phyloP scores from a whole-genome alignment of 1,140 invertebrate genomes.

The Calephelis nemesis region DNA sequence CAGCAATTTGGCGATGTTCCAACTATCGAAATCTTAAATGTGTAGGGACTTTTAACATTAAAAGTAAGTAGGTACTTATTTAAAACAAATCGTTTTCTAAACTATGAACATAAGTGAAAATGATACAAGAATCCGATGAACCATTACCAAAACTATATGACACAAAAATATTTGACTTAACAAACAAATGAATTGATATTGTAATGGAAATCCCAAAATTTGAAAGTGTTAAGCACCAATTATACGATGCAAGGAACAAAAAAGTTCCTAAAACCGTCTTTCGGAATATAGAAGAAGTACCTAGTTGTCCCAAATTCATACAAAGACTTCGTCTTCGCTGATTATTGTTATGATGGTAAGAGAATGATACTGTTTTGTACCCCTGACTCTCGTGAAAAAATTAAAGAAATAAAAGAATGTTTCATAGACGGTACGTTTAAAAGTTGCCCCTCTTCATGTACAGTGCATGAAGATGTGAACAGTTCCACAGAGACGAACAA shows the following conservation, averaged over 20 bases:
- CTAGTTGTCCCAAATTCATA: neutral
- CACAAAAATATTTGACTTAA: too few relatives aligned
- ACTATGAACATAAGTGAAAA: too few relatives aligned
- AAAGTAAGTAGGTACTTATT: too few relatives aligned
- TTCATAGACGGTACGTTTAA: neutral
- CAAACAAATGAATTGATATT: neutral
- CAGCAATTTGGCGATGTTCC: too few relatives aligned
- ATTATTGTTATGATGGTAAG: neutral
- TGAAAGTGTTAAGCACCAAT: neutral
- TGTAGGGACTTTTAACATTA: too few relatives aligned
- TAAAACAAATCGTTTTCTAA: too few relatives aligned
- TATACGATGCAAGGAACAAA: neutral
- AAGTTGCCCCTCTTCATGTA: neutral
- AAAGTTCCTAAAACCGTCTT: neutral
- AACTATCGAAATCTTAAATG: too few relatives aligned
- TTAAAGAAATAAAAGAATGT: neutral
- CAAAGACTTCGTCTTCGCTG: neutral
- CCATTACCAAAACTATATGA: too few relatives aligned
- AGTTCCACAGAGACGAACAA: neutral
- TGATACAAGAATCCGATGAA: too few relatives aligned
- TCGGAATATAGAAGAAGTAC: neutral
- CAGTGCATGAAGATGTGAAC: neutral
- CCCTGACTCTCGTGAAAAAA: neutral
- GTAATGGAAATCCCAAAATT: slow-evolving; percentile 3
- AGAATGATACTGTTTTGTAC: neutral